Evolutionary conservation across 2,113 vertebrate species (phyloP).

Genomic region (Rhizomys pruinosus): DNA sequence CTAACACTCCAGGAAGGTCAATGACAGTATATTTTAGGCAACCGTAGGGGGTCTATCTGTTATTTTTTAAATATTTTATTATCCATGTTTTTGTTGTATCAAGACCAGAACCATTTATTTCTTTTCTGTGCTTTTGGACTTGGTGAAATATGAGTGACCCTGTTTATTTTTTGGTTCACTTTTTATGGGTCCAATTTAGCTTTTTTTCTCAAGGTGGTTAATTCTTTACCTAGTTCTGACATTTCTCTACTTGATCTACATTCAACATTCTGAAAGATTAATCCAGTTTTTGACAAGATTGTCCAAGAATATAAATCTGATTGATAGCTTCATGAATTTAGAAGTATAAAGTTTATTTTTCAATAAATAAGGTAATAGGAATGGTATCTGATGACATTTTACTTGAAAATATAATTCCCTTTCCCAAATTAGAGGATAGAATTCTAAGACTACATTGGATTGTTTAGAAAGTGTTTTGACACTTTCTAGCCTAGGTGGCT

Average conservation of each 20-base stretch:
- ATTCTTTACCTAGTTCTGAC: too few species aligned
- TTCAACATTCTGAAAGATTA: conserved; percentile 27
- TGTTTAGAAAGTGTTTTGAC: conserved; percentile 28
- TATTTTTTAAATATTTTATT: conserved; percentile 34
- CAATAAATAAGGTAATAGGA: conserved; percentile 29
- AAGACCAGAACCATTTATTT: not conserved
- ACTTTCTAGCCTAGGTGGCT: conserved; percentile 25
- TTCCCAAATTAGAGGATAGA: not conserved
- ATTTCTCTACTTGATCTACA: conserved; percentile 36
- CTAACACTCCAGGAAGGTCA: conserved; percentile 76
- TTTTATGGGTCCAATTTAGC: not conserved
- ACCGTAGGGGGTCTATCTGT: conserved; percentile 9
- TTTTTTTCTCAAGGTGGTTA: too few species aligned
- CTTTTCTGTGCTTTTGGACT: conserved; percentile 38
- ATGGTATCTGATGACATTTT: conserved; percentile 38
- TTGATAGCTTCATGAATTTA: not conserved
- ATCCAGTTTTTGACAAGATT: conserved; percentile 22
- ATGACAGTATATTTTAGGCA: conserved; percentile 73
- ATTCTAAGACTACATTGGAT: conserved; percentile 4
- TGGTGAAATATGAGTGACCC: conserved; percentile 1
- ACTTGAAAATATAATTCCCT: conserved; percentile 19
- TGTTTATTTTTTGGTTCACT: conserved; percentile 34
- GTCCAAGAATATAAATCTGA: not conserved
- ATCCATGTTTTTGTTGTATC: conserved; percentile 36
- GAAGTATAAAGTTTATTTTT: conserved; percentile 46